Percentiles rank a stretch among this genome's conserved stretches.
Evolutionary conservation across 2,113 vertebrate species (phyloP).

Genomic region (Antennarius striatus): DNA sequence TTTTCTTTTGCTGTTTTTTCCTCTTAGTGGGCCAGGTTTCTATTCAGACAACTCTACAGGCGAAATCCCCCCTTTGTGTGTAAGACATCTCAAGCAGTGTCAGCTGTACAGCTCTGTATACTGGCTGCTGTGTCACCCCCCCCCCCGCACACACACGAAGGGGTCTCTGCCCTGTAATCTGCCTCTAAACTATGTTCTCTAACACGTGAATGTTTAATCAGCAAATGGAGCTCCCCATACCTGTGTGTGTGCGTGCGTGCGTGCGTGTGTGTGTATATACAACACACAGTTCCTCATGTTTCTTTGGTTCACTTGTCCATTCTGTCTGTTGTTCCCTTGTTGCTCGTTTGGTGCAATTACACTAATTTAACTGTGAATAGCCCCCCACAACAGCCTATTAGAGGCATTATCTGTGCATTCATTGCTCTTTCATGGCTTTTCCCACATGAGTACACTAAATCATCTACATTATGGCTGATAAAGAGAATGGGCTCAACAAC

Average conservation of each 20-base stretch:
- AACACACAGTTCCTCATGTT: conserved; percentile 45
- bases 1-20: conserved; percentile 32
- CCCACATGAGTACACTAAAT: conserved; percentile 19
- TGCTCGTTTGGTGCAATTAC: conserved; percentile 60
- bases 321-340: conserved; percentile 24
- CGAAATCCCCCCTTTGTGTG: conserved; percentile 41
- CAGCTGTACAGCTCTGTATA: conserved; percentile 35
- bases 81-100: conserved; percentile 36
- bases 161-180: conserved; percentile 17
- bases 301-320: conserved; percentile 29
- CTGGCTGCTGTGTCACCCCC: conserved; percentile 36
- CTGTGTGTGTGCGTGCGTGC: conserved; percentile 15
- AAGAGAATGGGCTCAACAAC: not conserved
- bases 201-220: conserved; percentile 19
- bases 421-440: conserved; percentile 31
- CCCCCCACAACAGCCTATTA: conserved; percentile 40
- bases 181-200: not conserved
- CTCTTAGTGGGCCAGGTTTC: conserved; percentile 13
- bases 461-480: conserved; percentile 10
- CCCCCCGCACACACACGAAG: not conserved
- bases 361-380: conserved; percentile 46
- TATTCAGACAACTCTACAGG: conserved; percentile 20
- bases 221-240: too few relatives aligned
- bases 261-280: conserved; percentile 29
- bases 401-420: conserved; percentile 26